These are phyloP conservation scores for Poecile atricapillus DNA, from an alignment of 2,113 vertebrate species.

Conservation along the genomic window DNA sequence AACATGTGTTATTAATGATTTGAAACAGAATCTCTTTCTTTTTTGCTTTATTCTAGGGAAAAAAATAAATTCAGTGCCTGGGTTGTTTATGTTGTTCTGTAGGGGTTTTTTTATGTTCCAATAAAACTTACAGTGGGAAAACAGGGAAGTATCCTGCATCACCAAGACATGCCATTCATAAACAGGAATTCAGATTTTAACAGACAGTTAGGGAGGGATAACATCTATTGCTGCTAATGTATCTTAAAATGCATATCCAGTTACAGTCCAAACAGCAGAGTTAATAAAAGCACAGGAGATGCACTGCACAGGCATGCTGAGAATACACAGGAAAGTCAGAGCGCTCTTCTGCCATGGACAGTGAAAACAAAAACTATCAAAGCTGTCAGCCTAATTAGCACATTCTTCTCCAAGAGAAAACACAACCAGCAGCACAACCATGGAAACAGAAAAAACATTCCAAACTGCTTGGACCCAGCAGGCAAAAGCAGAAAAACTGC, in stretches of 20 bases:
- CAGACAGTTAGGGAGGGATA: not conserved
- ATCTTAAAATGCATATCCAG: not conserved
- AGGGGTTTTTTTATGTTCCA: fast-evolving
- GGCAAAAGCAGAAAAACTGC: not conserved
- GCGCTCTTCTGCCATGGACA: not conserved
- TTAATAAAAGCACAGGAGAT: not conserved
- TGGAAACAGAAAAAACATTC: not conserved
- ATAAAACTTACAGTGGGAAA: not conserved
- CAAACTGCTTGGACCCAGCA: not conserved
- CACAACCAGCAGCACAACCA: not conserved
- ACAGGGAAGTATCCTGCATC: not conserved
- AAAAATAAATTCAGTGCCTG: not conserved
- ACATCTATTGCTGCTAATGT: not conserved
- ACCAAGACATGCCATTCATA: not conserved
- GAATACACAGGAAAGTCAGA: not conserved
- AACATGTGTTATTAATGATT: not conserved
- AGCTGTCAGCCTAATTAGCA: not conserved
- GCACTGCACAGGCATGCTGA: not conserved
- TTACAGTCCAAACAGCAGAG: not conserved
- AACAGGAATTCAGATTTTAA: not conserved
- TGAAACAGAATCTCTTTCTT: not conserved
- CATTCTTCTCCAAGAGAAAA: not conserved
- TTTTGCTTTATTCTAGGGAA: not conserved
- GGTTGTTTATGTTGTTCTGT: not conserved
- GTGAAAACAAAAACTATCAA: not conserved